These are phyloP conservation scores for Drosophila kanekoi DNA, from an alignment of 2,888 invertebrate genomes.

Conservation along the genomic window DNA sequence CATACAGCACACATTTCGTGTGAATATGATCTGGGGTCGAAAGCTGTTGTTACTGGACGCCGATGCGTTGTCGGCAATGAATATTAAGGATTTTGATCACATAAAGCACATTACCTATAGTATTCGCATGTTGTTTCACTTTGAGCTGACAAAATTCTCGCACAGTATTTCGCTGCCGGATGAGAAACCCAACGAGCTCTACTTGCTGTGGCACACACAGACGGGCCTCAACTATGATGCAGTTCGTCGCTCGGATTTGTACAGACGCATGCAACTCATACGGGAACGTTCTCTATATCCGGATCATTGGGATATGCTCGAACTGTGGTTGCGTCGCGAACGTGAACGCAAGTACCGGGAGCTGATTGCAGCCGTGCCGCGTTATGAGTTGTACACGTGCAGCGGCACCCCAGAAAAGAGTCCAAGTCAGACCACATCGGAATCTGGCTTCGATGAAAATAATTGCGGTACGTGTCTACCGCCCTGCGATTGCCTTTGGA, in stretches of 20 bases:
- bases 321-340: conserved; percentile 65
- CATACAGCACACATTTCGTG: conserved; percentile 84
- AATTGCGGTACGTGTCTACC: neutral
- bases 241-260: conserved; percentile 85
- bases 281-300: conserved; percentile 83
- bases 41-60: conserved; percentile 86
- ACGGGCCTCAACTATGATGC: conserved; percentile 86
- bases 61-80: conserved; percentile 85
- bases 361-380: conserved; percentile 31
- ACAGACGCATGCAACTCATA: conserved; percentile 86
- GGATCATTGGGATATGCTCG: conserved; percentile 86
- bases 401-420: neutral
- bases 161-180: conserved; percentile 55
- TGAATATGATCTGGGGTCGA: conserved; percentile 85
- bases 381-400: conserved; percentile 37
- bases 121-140: conserved; percentile 85
- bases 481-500: conserved; percentile 65
- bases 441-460: too few species aligned
- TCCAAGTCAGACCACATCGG: too few species aligned
- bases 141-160: conserved; percentile 84
- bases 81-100: conserved; percentile 86
- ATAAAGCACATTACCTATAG: conserved; percentile 82
- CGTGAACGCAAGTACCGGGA: conserved; percentile 46
- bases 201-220: conserved; percentile 86
- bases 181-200: conserved; percentile 85